A percentile compares a stretch with the other conserved stretches of the same genome.
Conservation (phyloP, 2,113 vertebrate genomes). For the Oreocharis arfaki region DNA sequence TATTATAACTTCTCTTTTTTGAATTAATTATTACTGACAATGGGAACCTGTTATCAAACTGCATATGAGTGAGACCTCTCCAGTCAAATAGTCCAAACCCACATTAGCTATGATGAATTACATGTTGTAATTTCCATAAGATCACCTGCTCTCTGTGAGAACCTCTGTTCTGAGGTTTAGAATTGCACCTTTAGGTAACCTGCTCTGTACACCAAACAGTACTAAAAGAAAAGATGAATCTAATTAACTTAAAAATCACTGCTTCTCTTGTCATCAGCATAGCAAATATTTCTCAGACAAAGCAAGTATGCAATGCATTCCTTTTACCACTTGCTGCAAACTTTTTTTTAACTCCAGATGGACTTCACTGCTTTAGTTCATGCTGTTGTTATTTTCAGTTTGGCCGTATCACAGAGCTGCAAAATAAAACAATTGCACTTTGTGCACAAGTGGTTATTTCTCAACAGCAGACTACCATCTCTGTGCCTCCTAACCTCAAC, state of each 20-base stretch:
- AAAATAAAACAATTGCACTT: neutral
- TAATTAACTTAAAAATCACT: slow-evolving; percentile 32
- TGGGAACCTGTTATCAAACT: neutral
- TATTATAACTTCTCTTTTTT: neutral
- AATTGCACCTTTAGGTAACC: slow-evolving; percentile 10
- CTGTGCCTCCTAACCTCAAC: neutral
- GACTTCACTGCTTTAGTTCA: neutral
- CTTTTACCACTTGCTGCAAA: neutral
- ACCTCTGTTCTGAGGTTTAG: neutral
- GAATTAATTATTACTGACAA: slow-evolving; percentile 7
- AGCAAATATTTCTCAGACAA: neutral
- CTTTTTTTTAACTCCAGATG: neutral
- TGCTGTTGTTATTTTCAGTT: neutral
- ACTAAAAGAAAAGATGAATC: slow-evolving; percentile 15
- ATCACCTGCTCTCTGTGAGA: neutral
- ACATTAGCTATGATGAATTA: neutral
- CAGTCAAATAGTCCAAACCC: neutral
- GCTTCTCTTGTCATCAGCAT: neutral
- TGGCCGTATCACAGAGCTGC: neutral
- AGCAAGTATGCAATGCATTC: neutral
- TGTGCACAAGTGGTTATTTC: neutral
- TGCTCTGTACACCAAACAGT: neutral
- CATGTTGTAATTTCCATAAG: slow-evolving; percentile 1
- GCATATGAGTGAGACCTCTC: neutral
- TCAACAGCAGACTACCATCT: neutral